Evolutionary conservation across 2,888 invertebrate species (phyloP), one percentile per base, ranked within the genome.

Genomic region (Clostera curtula): DNA sequence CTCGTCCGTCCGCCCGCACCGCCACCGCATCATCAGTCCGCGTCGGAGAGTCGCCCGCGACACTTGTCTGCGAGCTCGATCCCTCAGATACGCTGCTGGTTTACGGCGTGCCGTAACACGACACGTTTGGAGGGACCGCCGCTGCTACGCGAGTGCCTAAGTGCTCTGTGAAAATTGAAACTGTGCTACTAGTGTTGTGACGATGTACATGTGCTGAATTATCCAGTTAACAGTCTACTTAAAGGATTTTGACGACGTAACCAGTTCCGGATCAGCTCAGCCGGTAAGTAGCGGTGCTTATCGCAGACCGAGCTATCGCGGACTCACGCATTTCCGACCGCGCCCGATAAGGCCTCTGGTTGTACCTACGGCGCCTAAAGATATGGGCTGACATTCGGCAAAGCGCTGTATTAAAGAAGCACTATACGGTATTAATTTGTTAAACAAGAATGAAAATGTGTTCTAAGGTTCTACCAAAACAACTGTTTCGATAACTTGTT

Each of bases 21-120:
- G 56, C 70, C 76, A 61, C 74, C 72, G 73, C 75, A 71, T 71
- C 70, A 65, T 71, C 82, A 83, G 83, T 83, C 67, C 80, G 76
- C 77, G 74, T 71, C 69, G 72, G 67, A 79, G 71, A 82, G 82
- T 68, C 67, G 71, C 66, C 61, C 65, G 73, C 68, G 74, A 76
- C 79, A 77, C 73, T 73, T 63, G 80, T 72, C 59, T 76, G 71
- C 67, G 72, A 75, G 66, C 64, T 68, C 49, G 66, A 60, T 82
- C 83, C 82, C 82, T 80, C 83, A 84, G 82, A 83, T 82, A 80
- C 82, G 79, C 75, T 82, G 82, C 80, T 82, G 82, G 76, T 79
- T 82, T 82, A 82, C 82, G 82, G 82, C 69, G 75, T 64, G 70
- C 82, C 82, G 82, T 82, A 82, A 82, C 79, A 82, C 79, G 82